Percentiles rank a stretch among this genome's conserved stretches.
Conservation (phyloP, 2,797 vertebrate genomes). For the Epinephelus malabaricus region DNA sequence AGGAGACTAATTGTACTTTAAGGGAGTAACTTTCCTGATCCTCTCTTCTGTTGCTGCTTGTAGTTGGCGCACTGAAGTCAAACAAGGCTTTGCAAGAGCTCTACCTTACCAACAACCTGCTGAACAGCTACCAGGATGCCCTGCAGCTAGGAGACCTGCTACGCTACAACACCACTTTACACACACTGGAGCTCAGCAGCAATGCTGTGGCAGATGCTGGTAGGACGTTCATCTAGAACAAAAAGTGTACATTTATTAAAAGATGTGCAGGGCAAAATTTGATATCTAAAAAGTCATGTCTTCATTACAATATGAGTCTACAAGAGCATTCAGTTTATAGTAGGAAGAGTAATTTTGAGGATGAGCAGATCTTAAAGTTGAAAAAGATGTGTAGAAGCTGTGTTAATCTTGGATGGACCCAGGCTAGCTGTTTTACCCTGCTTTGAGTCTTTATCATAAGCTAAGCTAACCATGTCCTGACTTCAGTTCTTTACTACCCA, state of each 20-base stretch:
- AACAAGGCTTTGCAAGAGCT: constrained; percentile 82
- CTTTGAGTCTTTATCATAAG: neutral
- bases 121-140: constrained; percentile 87
- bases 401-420: neutral
- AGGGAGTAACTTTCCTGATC: neutral
- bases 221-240: constrained; percentile 39
- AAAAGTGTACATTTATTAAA: neutral
- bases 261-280: neutral
- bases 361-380: neutral
- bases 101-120: constrained; percentile 80
- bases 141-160: constrained; percentile 86
- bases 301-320: neutral
- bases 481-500: neutral
- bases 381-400: neutral
- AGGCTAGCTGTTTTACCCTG: neutral
- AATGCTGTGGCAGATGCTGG: constrained; percentile 81
- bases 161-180: constrained; percentile 79
- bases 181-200: constrained; percentile 82
- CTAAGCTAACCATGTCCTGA: neutral
- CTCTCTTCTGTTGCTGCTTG: constrained; percentile 5
- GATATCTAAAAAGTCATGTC: neutral
- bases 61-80: constrained; percentile 81
- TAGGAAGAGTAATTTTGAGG: neutral
- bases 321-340: neutral
- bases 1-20: no score